Conservation (phyloP, 2,888 invertebrate genomes). For the Idaea dimidiata region DNA sequence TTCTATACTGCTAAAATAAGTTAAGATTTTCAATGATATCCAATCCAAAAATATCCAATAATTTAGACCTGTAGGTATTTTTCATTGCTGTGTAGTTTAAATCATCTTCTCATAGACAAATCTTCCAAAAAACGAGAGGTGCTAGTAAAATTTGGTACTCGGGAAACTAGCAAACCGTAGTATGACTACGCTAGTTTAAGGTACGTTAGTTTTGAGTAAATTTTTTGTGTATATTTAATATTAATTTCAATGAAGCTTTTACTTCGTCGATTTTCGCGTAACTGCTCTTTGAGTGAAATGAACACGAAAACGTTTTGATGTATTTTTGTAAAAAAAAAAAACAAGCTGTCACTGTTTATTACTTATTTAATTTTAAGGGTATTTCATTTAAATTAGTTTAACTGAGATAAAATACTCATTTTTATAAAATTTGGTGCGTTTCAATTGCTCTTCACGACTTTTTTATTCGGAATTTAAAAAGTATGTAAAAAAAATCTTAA, state of each 20-base stretch:
- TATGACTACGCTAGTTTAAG: conserved; percentile 49
- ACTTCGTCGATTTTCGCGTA: not conserved
- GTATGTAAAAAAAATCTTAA: not conserved
- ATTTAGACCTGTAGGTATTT: conserved; percentile 10
- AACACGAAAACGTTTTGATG: not conserved
- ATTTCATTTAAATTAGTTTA: conserved; percentile 2
- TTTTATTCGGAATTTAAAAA: not conserved
- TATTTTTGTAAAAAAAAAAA: not conserved
- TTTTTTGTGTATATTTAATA: conserved; percentile 6
- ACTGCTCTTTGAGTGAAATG: not conserved
- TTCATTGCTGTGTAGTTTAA: conserved; percentile 3
- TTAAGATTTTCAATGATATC: too few relatives aligned
- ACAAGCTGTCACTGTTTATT: not conserved
- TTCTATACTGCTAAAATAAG: not conserved
- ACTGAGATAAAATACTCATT: not conserved
- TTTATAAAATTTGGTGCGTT: conserved; percentile 1
- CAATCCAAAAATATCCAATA: not conserved
- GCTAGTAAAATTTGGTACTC: conserved; percentile 44
- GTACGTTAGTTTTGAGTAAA: conserved; percentile 8
- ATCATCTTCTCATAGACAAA: not conserved
- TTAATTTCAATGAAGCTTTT: not conserved
- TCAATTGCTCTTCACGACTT: not conserved
- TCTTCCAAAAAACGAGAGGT: conserved; percentile 33
- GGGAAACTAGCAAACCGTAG: conserved; percentile 49
- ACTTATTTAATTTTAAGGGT: not conserved